Evolutionary conservation across 2,113 vertebrate genomes (phyloP).

Genomic region (Anas platyrhynchos): DNA sequence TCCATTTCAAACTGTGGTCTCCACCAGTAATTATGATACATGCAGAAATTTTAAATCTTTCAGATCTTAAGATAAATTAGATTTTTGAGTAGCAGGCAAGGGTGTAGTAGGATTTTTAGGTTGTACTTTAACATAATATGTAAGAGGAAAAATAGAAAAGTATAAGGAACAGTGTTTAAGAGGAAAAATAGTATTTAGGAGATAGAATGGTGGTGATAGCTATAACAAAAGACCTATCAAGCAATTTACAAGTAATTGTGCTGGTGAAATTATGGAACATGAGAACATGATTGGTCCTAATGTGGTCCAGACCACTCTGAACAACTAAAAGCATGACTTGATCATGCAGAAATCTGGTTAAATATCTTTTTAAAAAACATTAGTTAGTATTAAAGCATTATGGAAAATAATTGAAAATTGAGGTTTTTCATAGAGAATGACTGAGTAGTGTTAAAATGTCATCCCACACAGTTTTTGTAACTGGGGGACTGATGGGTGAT

Average conservation of each 20-base stretch:
- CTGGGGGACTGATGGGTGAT: not conserved
- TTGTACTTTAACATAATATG: not conserved
- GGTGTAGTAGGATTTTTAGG: not conserved
- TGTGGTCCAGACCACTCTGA: not conserved
- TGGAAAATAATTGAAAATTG: not conserved
- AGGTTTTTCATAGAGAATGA: not conserved
- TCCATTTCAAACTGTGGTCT: not conserved
- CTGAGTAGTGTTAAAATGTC: not conserved
- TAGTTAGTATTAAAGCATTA: not conserved
- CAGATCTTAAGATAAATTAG: not conserved
- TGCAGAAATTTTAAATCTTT: not conserved
- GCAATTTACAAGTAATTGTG: not conserved
- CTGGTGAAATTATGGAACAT: not conserved
- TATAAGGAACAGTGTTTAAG: not conserved
- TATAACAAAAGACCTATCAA: not conserved
- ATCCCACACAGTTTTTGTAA: not conserved
- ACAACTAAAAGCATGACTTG: not conserved
- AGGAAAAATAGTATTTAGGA: not conserved
- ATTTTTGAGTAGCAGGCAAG: not conserved
- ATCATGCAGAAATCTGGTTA: not conserved
- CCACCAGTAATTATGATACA: not conserved
- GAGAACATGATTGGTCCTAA: not conserved
- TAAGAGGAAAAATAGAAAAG: not conserved
- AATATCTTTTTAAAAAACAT: not conserved
- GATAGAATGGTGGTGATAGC: not conserved